Base-by-base conservation (phyloP, 2,113 vertebrate genomes). In the Lagopus muta region DNA sequence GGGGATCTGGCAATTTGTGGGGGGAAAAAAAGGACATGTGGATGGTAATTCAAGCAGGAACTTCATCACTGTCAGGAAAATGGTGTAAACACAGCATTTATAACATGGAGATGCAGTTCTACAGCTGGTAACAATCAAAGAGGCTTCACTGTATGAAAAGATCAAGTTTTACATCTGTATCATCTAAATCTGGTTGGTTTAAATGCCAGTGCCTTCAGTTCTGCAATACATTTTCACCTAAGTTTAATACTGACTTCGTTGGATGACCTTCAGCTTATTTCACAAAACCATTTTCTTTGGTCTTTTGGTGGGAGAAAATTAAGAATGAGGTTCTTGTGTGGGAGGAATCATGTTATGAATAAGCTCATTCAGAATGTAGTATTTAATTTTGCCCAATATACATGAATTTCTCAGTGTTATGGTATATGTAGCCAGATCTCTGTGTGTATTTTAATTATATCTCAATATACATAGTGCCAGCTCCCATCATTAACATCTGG, bases 111-210 rank as follows among this genome's bases (percentile, higher is more conserved):
- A 82, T 83, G n/a, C 85, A 86, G 25, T 60, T 66, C 32, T 92
- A 89, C 79, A 94, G 55, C 82, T 89, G 45, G 65, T 80, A 93
- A 82, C 79, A 92, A 82, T 92, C 85, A 80, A 82, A 81, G 65
- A 94, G 60, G 75, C 43, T 89, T 93, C 72, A 60, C 45, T 80
- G 47, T 52, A 94, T 76, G 85, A 88, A 94, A 96, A 92, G 82
- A 92, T 89, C 50, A 92, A 67, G 57, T 94, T 95, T 95, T 94
- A 92, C 93, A 88, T 90, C 88, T 90, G 52, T 92, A 86, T 88
- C 80, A 57, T 83, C 89, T 92, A 90, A 96, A 92, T 92, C 89
- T 80, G 82, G 47, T 89, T 91, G 76, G 69, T 86, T 96, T 92
- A 93, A 94, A 92, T 91, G 87, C 73, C 79, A 89, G 89, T 91